Evolutionary conservation across 2,113 vertebrate species (phyloP).

Genomic region (Motacilla alba): DNA sequence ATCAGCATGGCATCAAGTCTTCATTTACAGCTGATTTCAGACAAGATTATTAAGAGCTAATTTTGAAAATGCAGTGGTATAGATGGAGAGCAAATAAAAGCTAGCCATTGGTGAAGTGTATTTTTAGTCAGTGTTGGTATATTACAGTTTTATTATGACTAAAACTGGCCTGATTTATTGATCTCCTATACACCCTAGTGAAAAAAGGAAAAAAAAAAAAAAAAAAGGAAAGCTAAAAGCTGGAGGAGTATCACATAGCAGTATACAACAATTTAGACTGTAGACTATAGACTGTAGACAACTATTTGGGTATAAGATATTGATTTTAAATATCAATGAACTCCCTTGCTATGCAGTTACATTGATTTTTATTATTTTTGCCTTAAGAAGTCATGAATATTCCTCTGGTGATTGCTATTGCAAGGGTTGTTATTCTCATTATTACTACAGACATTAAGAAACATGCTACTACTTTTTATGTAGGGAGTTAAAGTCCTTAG

Average conservation of each 20-base stretch:
- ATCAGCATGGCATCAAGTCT: not conserved
- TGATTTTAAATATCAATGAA: not conserved
- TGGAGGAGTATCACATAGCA: not conserved
- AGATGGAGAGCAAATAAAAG: not conserved
- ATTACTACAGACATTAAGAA: not conserved
- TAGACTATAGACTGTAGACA: not conserved
- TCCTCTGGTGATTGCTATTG: not conserved
- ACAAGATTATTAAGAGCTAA: not conserved
- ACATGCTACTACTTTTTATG: not conserved
- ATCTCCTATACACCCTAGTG: not conserved
- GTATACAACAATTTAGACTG: not conserved
- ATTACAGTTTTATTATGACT: not conserved
- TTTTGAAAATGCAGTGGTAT: not conserved
- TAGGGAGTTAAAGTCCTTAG: not conserved
- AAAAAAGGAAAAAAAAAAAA: not conserved
- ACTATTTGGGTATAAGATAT: not conserved
- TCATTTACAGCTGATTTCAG: not conserved
- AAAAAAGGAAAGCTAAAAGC: not conserved
- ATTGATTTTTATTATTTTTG: not conserved
- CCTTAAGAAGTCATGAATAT: not conserved
- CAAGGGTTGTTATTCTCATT: not conserved
- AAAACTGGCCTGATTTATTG: not conserved
- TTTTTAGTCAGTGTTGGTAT: not conserved
- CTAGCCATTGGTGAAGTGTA: not conserved
- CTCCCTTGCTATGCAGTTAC: not conserved